phyloP scores from a whole-genome alignment of 92 coral and sea anemone genomes.

The Porites rus region DNA sequence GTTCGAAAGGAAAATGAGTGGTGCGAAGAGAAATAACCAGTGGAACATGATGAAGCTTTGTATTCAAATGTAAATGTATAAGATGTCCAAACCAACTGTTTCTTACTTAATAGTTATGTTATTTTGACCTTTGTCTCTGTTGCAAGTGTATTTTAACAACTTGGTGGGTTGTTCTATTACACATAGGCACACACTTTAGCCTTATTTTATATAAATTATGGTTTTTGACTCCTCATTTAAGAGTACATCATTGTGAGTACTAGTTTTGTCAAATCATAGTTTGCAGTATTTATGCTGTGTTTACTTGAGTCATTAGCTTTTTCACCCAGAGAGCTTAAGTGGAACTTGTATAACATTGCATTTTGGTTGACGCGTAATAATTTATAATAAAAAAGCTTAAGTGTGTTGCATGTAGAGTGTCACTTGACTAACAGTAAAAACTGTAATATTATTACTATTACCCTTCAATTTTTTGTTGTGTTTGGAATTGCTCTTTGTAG shows the following conservation, averaged over 20 bases:
- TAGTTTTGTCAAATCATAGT: neutral
- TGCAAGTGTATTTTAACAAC: neutral
- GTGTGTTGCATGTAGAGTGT: neutral
- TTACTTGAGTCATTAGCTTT: neutral
- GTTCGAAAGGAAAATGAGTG: conserved; percentile 99
- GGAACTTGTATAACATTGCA: neutral
- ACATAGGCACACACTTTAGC: neutral
- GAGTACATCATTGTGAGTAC: neutral
- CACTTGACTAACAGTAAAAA: neutral
- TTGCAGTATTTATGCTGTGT: neutral
- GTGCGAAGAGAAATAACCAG: conserved; percentile 94
- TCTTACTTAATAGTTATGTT: neutral
- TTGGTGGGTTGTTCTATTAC: neutral
- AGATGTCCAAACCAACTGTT: neutral
- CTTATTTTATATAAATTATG: neutral
- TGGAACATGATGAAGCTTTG: neutral
- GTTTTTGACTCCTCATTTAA: neutral
- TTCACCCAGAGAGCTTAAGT: neutral
- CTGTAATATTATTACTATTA: neutral
- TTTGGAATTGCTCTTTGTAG: no score
- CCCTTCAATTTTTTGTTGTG: no score
- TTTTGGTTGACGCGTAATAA: conserved; percentile 24
- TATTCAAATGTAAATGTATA: conserved; percentile 1
- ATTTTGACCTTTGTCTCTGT: neutral
- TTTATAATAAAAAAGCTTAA: conserved; percentile 30